Evolutionary conservation across 2,888 invertebrate species (phyloP).

Genomic region (Rhagium mordax): DNA sequence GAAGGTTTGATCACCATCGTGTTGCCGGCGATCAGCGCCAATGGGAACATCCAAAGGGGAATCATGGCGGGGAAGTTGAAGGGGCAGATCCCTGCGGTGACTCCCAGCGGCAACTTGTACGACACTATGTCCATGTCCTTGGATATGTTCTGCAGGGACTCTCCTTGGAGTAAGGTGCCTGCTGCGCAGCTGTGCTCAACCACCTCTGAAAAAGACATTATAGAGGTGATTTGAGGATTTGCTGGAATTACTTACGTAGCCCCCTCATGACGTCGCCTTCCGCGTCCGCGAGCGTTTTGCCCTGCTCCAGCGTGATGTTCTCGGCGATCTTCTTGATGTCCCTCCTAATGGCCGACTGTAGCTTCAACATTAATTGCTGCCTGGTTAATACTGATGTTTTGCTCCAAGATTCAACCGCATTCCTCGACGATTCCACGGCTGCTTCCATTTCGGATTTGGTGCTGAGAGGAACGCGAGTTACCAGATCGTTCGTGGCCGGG

Average conservation of each 20-base stretch:
- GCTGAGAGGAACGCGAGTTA: constrained; percentile 89
- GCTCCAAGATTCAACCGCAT: constrained; percentile 86
- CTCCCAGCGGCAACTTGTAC: constrained; percentile 92
- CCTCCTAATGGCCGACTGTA: constrained; percentile 87
- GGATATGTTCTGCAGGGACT: constrained; percentile 88
- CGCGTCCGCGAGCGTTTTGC: constrained; percentile 96
- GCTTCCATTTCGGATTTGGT: constrained; percentile 91
- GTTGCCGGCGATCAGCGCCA: constrained; percentile 92
- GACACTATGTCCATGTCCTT: constrained; percentile 98
- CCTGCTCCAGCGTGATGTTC: constrained; percentile 96
- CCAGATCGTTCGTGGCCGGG: constrained; percentile 92
- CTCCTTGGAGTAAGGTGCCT: constrained; percentile 93
- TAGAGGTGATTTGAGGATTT: too few relatives aligned
- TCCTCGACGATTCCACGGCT: constrained; percentile 90
- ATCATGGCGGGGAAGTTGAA: constrained; percentile 99
- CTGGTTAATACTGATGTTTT: constrained; percentile 91
- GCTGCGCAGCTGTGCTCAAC: constrained; percentile 98
- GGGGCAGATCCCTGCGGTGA: constrained; percentile 96
- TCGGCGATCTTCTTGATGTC: constrained; percentile 93
- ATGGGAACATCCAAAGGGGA: constrained; percentile 95
- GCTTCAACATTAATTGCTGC: constrained; percentile 81
- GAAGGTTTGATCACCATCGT: constrained; percentile 96
- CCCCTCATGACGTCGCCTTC: constrained; percentile 98
- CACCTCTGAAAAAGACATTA: constrained; percentile 79
- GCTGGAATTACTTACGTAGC: constrained; percentile 93